Percentiles rank a stretch among this genome's conserved stretches.
These are phyloP conservation scores for Oreohelix idahoensis DNA, from an alignment of 1,140 invertebrate species.

Conservation along the genomic window DNA sequence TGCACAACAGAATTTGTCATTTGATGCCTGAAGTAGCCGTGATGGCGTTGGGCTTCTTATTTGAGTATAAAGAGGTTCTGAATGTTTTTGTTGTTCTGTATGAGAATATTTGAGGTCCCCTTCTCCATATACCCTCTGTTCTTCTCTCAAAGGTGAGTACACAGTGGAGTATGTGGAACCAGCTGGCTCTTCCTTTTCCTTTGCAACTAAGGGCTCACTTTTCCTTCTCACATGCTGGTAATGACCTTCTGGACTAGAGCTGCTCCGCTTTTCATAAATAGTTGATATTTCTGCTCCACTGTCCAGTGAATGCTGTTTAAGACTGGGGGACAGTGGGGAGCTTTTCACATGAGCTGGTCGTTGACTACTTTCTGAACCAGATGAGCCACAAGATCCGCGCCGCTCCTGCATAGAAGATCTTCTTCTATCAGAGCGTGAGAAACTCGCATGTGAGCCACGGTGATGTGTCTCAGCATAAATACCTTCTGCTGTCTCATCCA, in stretches of 20 bases:
- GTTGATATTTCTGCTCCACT: background rate
- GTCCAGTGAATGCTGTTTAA: slow-evolving; percentile 38
- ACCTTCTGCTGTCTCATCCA: slow-evolving; percentile 48
- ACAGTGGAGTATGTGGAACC: slow-evolving; percentile 18
- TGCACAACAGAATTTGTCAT: background rate
- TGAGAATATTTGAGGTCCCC: background rate
- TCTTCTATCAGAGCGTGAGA: slow-evolving; percentile 51
- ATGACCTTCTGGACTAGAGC: background rate
- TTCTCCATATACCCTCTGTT: background rate
- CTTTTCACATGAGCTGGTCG: slow-evolving; percentile 8
- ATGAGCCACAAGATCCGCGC: slow-evolving; percentile 33
- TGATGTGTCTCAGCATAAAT: slow-evolving; percentile 38
- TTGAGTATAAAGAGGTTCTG: slow-evolving; percentile 33
- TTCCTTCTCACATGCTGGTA: slow-evolving; percentile 24
- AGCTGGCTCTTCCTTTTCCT: background rate
- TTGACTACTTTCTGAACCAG: slow-evolving; percentile 25
- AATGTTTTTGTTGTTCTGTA: background rate
- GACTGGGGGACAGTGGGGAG: slow-evolving; percentile 33
- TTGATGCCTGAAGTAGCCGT: background rate
- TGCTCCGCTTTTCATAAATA: background rate
- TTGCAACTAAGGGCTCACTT: slow-evolving; percentile 33
- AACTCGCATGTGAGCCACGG: slow-evolving; percentile 43
- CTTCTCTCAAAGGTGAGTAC: slow-evolving; percentile 15
- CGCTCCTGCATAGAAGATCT: slow-evolving; percentile 47
- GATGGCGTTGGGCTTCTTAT: slow-evolving; percentile 3